A percentile compares a stretch with the other conserved stretches of the same genome.
Conservation (phyloP, 2,888 invertebrate genomes). For the Ypsolopha scabrella region DNA sequence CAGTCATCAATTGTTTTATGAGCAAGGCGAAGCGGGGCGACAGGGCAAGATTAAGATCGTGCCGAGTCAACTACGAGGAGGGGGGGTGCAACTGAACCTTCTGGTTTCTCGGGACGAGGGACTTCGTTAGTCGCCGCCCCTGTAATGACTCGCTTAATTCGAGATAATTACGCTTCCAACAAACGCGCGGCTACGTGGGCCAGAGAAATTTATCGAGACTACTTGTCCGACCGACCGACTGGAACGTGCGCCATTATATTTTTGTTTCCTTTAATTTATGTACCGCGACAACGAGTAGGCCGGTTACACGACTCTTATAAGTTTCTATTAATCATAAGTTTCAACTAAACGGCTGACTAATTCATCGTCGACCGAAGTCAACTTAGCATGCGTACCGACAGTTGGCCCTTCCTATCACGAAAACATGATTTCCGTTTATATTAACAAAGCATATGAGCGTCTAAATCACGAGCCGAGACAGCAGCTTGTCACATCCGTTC, state of each 20-base stretch:
- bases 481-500: slow-evolving; percentile 46
- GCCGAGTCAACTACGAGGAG: not conserved
- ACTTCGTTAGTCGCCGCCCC: slow-evolving; percentile 49
- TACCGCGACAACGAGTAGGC: slow-evolving; percentile 28
- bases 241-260: slow-evolving; percentile 15
- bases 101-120: slow-evolving; percentile 43
- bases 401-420: slow-evolving; percentile 55
- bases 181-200: slow-evolving; percentile 37
- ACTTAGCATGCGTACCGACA: slow-evolving; percentile 50
- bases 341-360: slow-evolving; percentile 41
- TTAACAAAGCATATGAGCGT: slow-evolving; percentile 50
- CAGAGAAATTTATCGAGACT: slow-evolving; percentile 42
- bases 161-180: slow-evolving; percentile 55
- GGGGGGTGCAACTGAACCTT: slow-evolving; percentile 55
- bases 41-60: slow-evolving; percentile 2
- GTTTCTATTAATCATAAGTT: slow-evolving; percentile 42
- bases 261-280: slow-evolving; percentile 24
- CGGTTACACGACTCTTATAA: slow-evolving; percentile 34
- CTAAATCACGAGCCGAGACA: slow-evolving; percentile 11
- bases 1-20: not conserved
- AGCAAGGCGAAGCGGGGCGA: not conserved
- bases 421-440: slow-evolving; percentile 56
- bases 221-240: slow-evolving; percentile 22
- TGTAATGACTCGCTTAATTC: slow-evolving; percentile 61
- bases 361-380: slow-evolving; percentile 42